A percentile compares a stretch with the other conserved stretches of the same genome.
Evolutionary conservation across 2,888 invertebrate species (phyloP).

Genomic region (Formica aserva): DNA sequence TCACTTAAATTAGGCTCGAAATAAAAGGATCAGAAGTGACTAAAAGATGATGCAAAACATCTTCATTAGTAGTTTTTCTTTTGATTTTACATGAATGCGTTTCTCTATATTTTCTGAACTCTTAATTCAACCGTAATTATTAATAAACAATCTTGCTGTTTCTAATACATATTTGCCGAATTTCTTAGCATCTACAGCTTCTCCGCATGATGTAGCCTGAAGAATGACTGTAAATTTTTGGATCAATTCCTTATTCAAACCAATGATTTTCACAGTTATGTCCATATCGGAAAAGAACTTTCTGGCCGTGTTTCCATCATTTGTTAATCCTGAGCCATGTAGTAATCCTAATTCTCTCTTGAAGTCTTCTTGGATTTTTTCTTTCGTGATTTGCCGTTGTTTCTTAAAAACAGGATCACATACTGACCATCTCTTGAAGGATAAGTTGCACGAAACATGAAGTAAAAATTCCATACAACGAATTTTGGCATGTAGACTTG

Average conservation of each 20-base stretch:
- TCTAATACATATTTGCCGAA: conserved; percentile 1
- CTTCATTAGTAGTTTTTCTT: background rate
- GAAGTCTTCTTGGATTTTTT: background rate
- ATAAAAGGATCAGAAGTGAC: background rate
- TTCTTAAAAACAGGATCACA: background rate
- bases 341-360: background rate
- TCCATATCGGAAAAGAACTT: conserved; percentile 25
- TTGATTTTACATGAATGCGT: background rate
- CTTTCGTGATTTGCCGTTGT: background rate
- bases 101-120: background rate
- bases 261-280: conserved; percentile 1
- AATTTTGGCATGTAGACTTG: background rate
- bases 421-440: background rate
- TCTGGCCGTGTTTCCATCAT: conserved; percentile 43
- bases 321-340: background rate
- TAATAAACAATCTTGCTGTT: background rate
- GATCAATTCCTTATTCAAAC: conserved; percentile 1
- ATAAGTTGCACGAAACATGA: background rate
- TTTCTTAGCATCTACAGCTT: conserved; percentile 3
- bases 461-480: background rate
- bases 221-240: conserved; percentile 13
- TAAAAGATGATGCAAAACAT: background rate
- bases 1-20: background rate
- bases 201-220: background rate
- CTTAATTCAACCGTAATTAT: background rate